Base-by-base conservation (phyloP, 2,113 vertebrate genomes). In the Cyprinus carpio region DNA sequence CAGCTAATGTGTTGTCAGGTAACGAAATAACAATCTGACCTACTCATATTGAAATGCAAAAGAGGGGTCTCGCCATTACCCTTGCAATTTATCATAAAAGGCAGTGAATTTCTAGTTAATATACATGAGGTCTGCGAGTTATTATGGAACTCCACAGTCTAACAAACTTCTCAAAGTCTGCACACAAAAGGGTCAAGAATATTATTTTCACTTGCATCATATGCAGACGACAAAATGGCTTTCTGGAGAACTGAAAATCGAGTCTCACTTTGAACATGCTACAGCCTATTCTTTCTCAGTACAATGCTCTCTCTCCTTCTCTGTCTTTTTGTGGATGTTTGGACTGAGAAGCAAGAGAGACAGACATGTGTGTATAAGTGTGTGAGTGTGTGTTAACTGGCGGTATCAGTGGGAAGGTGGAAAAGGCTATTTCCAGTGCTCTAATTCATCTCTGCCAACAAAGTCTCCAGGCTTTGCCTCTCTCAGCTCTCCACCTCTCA, bases 21-120 rank as follows among this genome's bases (percentile, higher is more conserved):
- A 97, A 97, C 96, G 95, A 96, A 97, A 97, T 97, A 97, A 96
- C 95, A 96, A 96, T 96, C 95, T 97, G 96, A 97, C 93, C 94
- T 88, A 93, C 93, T 88, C 87, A 93, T 93, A 97, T 97, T 97
- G 96, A 97, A 97, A 97, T 97, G 96, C 96, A 97, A 97, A 97
- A 94, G 95, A 96, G 96, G 94, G 96, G 96, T 96, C 95, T 94
- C 95, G 93, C 92, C 86, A 92, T 95, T 97, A 96, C 95, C 93
- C 93, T 90, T 90, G 96, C 96, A 96, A 97, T 97, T 97, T 94
- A 97, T 97, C 96, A 97, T 96, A 96, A 96, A 95, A 95, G 94
- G 94, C 88, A 49, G 92, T 87, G 92, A 93, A 91, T 93, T 96
- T 94, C 95, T 96, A 94, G 94, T 96, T 96, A 97, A 96, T 96